Percentiles rank a stretch among this genome's conserved stretches.
phyloP scores from a whole-genome alignment of 2,797 vertebrate species.

The Alauda arvensis region DNA sequence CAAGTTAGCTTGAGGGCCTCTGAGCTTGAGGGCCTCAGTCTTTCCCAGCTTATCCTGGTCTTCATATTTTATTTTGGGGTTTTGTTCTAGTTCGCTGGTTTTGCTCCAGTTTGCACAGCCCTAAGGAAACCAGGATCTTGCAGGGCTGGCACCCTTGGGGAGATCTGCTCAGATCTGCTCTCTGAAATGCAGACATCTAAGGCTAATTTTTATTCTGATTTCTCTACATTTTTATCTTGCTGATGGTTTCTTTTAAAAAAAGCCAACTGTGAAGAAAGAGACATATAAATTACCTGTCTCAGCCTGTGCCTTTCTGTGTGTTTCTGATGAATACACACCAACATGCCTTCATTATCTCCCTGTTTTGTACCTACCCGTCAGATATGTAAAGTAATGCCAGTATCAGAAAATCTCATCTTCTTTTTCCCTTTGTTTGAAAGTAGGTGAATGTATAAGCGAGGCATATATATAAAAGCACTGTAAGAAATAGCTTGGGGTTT shows the following conservation, averaged over 20 bases:
- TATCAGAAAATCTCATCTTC: conserved; percentile 24
- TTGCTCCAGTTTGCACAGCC: neutral
- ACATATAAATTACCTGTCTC: conserved; percentile 22
- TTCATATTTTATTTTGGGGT: neutral
- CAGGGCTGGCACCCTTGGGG: neutral
- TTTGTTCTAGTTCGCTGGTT: neutral
- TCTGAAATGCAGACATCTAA: neutral
- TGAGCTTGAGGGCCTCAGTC: neutral
- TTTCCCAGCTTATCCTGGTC: neutral
- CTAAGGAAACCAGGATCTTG: neutral
- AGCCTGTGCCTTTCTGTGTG: neutral
- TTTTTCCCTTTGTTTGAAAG: conserved; percentile 8
- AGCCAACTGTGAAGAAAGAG: neutral
- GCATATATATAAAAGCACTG: neutral
- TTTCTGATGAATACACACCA: conserved; percentile 29
- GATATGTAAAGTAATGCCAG: neutral
- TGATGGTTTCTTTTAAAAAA: neutral
- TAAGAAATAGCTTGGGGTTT: neutral
- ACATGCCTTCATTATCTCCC: conserved; percentile 7
- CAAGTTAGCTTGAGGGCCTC: neutral
- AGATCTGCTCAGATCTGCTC: neutral
- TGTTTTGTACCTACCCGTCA: neutral
- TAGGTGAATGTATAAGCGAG: neutral
- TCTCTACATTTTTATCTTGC: neutral
- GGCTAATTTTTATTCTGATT: neutral